Percentiles rank a stretch among this genome's conserved stretches.
Conservation (phyloP, 1,140 invertebrate species). For the Lasioglossum baleicum region DNA sequence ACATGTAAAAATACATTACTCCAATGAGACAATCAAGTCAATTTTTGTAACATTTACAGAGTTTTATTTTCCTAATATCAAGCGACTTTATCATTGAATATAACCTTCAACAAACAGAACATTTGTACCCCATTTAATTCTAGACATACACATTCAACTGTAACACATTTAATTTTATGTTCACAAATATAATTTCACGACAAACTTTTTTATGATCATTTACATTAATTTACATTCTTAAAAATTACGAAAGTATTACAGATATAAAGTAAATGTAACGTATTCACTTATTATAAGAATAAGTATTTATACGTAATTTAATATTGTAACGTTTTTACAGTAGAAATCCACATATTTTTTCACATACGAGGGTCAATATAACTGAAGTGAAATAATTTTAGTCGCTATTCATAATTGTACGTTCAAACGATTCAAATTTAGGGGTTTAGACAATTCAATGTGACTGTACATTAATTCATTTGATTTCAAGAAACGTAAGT, state of each 20-base stretch:
- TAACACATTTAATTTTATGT: constrained; percentile 7
- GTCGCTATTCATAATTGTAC: background rate
- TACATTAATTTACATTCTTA: background rate
- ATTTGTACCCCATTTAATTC: background rate
- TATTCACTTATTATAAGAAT: background rate
- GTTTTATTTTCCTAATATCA: background rate
- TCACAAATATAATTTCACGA: background rate
- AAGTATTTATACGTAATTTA: background rate
- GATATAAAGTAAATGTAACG: background rate
- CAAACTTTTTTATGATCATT: background rate
- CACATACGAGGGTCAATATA: background rate
- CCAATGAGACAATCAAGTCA: background rate
- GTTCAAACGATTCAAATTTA: background rate
- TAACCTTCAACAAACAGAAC: background rate
- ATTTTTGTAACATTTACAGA: background rate
- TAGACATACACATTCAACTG: background rate
- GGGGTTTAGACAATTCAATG: background rate
- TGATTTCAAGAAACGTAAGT: background rate
- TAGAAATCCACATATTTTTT: constrained; percentile 1
- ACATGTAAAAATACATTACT: background rate
- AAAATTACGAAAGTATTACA: constrained; percentile 1
- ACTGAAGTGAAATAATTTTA: background rate
- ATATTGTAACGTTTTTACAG: constrained; percentile 1
- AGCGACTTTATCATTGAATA: background rate
- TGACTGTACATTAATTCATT: background rate